phyloP scores from a whole-genome alignment of 2,113 vertebrate genomes.

The Heloderma charlesbogerti region DNA sequence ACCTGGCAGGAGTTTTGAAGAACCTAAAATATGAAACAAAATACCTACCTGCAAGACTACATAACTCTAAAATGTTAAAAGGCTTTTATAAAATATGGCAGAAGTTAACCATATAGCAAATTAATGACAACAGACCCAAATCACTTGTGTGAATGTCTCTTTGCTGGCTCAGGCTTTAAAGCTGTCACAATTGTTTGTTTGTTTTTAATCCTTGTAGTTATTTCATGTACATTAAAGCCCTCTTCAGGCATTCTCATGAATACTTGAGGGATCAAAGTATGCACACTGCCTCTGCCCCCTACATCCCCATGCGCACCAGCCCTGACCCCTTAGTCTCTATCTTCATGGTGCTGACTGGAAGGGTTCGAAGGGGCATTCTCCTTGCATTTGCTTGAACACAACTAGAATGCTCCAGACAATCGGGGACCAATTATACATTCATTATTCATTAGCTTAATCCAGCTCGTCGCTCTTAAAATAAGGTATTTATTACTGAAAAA shows the following conservation, averaged over 20 bases:
- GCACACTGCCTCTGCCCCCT: no score
- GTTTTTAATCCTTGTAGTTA: not conserved
- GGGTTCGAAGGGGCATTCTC: no score
- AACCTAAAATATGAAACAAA: conserved; percentile 25
- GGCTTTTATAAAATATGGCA: not conserved
- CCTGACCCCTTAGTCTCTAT: no score
- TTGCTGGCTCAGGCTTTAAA: not conserved
- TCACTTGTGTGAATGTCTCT: not conserved
- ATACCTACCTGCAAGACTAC: not conserved
- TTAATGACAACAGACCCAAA: conserved; percentile 7
- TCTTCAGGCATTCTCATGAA: no score
- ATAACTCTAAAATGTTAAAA: conserved; percentile 4
- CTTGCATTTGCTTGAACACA: no score
- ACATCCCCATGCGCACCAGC: not conserved
- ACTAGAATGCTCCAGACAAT: no score
- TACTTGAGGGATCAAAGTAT: no score
- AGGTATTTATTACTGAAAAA: not conserved
- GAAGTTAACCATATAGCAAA: not conserved
- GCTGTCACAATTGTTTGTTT: not conserved
- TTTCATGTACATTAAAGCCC: not conserved
- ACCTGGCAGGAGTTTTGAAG: conserved; percentile 4
- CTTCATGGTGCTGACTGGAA: no score
- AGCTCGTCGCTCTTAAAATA: not conserved
- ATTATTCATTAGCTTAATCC: not conserved
- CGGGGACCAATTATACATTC: not conserved